Conservation (phyloP, 1,140 invertebrate genomes). For the Eumaeus atala region DNA sequence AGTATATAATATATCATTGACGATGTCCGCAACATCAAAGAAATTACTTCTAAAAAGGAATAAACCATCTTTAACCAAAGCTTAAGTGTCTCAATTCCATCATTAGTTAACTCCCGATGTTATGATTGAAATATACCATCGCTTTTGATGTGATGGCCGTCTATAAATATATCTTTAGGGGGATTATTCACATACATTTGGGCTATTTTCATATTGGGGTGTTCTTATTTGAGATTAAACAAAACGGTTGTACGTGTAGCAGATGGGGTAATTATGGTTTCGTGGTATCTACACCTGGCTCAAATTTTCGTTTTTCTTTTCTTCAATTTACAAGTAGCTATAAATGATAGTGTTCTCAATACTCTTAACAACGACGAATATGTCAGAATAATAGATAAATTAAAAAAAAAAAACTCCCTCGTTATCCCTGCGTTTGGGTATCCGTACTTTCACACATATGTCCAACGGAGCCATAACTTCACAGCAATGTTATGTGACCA, state of each 20-base stretch:
- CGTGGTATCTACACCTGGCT: neutral
- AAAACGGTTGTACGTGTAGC: neutral
- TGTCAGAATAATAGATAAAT: no score
- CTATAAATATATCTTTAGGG: constrained; percentile 4
- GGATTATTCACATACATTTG: constrained; percentile 2
- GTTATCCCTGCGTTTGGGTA: no score
- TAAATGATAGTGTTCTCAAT: no score
- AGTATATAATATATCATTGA: neutral
- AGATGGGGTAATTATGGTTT: neutral
- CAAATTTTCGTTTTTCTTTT: no score
- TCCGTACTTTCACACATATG: no score
- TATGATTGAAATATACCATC: constrained; percentile 6
- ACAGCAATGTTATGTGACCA: no score
- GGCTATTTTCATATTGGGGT: constrained; percentile 7
- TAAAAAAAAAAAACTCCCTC: no score
- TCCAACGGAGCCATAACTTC: no score
- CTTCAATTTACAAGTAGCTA: no score
- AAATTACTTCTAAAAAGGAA: no score
- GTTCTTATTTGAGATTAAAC: neutral
- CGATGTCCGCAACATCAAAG: constrained; percentile 1
- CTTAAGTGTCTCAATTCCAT: neutral
- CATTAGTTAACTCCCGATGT: neutral
- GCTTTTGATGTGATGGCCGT: neutral
- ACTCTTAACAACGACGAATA: no score
- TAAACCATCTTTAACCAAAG: neutral